Conservation (phyloP, 2,797 vertebrate species). For the Parotocinclus haroldoi region DNA sequence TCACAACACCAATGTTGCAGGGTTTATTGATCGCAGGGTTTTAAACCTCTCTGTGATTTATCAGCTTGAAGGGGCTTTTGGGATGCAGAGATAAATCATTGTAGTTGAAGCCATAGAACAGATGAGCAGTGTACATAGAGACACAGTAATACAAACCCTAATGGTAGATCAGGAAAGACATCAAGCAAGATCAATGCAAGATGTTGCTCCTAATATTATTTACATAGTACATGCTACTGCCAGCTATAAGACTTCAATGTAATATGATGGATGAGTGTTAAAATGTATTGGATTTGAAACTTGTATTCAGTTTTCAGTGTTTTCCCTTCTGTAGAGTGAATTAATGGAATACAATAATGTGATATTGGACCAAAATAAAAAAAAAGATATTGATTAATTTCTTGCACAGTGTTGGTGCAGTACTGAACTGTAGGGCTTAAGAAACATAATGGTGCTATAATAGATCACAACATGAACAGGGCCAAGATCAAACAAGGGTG, state of each 20-base stretch:
- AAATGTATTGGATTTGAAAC: neutral
- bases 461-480: too few relatives aligned
- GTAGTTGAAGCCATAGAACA: slow-evolving; percentile 2
- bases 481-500: too few relatives aligned
- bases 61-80: slow-evolving; percentile 21
- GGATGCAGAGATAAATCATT: slow-evolving; percentile 30
- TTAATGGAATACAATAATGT: too few relatives aligned
- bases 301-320: neutral
- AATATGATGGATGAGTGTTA: too few relatives aligned
- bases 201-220: neutral
- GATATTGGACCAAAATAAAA: too few relatives aligned
- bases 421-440: too few relatives aligned
- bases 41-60: slow-evolving; percentile 42
- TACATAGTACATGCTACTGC: neutral
- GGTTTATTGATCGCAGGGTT: slow-evolving; percentile 35
- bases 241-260: too few relatives aligned
- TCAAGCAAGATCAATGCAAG: neutral
- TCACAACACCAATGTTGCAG: slow-evolving; percentile 18
- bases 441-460: too few relatives aligned
- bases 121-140: neutral
- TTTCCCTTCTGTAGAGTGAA: too few relatives aligned
- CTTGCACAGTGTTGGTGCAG: too few relatives aligned
- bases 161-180: neutral
- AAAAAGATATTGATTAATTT: too few relatives aligned
- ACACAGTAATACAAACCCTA: neutral